Evolutionary conservation across 2,888 invertebrate species (phyloP).

Genomic region (Siphonodentalium dalli): DNA sequence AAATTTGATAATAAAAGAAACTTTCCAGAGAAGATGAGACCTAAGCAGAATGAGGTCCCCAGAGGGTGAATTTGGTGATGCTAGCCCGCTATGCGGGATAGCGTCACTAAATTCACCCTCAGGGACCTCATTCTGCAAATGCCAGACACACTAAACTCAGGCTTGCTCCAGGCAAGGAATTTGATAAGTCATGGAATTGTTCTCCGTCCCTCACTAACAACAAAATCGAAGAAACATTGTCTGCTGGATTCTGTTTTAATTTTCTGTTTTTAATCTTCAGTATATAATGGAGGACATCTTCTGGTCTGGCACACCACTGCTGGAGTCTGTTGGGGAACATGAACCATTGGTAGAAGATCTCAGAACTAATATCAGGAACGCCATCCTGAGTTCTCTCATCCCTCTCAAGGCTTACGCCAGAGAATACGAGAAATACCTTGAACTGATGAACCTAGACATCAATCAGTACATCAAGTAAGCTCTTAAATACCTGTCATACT

Average conservation of each 20-base stretch:
- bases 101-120: too few relatives aligned
- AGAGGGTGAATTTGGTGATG: too few relatives aligned
- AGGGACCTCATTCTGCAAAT: too few relatives aligned
- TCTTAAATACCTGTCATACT: not conserved
- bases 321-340: constrained; percentile 77
- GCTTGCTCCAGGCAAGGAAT: not conserved
- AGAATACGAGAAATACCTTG: constrained; percentile 73
- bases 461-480: constrained; percentile 76
- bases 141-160: too few relatives aligned
- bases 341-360: constrained; percentile 72
- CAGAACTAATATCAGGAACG: constrained; percentile 71
- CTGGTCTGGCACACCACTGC: constrained; percentile 76
- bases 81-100: too few relatives aligned
- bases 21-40: too few relatives aligned
- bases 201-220: not conserved
- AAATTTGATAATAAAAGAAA: too few relatives aligned
- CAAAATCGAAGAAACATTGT: not conserved
- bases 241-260: constrained; percentile 4
- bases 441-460: constrained; percentile 73
- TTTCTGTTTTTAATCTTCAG: constrained; percentile 75
- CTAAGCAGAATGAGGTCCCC: too few relatives aligned
- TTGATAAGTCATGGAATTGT: not conserved
- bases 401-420: constrained; percentile 78
- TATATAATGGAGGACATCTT: constrained; percentile 76
- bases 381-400: constrained; percentile 74